These are phyloP conservation scores for Drosophila miranda DNA, from an alignment of 1,140 invertebrate genomes.

Conservation along the genomic window DNA sequence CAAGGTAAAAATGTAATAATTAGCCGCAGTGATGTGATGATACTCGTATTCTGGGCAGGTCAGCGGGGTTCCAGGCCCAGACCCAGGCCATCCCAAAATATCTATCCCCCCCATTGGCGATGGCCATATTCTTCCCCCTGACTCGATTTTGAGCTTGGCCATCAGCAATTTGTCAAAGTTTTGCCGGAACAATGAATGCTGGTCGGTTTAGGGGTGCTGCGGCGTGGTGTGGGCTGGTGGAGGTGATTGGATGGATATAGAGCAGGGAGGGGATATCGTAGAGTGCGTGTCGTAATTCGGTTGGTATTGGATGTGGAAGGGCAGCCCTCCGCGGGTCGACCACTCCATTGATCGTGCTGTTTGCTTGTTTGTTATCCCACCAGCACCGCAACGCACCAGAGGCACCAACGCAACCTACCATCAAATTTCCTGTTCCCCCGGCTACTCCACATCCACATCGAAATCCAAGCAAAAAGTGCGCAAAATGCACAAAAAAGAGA, in stretches of 20 bases:
- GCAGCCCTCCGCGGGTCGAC: constrained; percentile 16
- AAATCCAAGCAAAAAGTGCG: constrained; percentile 35
- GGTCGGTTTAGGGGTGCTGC: constrained; percentile 15
- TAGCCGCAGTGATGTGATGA: constrained; percentile 59
- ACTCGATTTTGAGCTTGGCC: constrained; percentile 46
- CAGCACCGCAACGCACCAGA: not conserved
- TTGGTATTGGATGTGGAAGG: not conserved
- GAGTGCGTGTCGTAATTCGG: too few relatives aligned
- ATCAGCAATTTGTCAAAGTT: constrained; percentile 68
- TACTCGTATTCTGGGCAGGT: constrained; percentile 17
- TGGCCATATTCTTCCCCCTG: constrained; percentile 1
- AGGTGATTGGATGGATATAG: too few relatives aligned
- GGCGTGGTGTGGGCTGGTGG: too few relatives aligned
- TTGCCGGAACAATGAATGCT: constrained; percentile 49
- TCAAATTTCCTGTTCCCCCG: not conserved
- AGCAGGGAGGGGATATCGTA: too few relatives aligned
- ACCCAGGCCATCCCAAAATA: not conserved
- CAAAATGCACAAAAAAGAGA: constrained; percentile 31
- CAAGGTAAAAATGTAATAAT: constrained; percentile 64
- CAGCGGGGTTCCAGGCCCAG: not conserved
- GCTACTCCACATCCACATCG: not conserved
- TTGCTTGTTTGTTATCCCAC: constrained; percentile 35
- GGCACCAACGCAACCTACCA: not conserved
- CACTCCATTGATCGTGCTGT: constrained; percentile 53
- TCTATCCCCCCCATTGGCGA: not conserved